Conservation (phyloP, 2,113 vertebrate genomes). For the Osmerus eperlanus region DNA sequence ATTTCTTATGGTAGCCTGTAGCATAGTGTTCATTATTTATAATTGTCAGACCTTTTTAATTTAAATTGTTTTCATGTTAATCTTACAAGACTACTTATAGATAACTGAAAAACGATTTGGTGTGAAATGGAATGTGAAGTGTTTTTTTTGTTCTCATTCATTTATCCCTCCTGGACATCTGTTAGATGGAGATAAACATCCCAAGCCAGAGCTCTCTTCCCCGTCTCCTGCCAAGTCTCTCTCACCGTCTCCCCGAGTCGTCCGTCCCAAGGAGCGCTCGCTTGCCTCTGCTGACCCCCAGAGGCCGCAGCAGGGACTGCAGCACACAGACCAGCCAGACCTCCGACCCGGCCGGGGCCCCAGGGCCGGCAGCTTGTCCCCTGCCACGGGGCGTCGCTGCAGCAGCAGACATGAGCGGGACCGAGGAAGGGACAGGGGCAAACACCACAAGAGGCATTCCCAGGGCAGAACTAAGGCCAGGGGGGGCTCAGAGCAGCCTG, state of each 20-base stretch:
- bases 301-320: constrained; percentile 64
- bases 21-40: not conserved
- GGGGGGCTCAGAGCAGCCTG: constrained; percentile 22
- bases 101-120: not conserved
- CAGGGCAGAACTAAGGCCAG: constrained; percentile 69
- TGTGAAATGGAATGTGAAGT: not conserved
- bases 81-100: not conserved
- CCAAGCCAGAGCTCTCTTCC: constrained; percentile 27
- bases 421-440: constrained; percentile 70
- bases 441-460: constrained; percentile 75
- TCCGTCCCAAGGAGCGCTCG: constrained; percentile 84
- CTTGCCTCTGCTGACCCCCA: constrained; percentile 48
- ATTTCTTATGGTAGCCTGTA: not conserved
- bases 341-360: constrained; percentile 47
- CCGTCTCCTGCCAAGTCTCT: constrained; percentile 48
- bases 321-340: constrained; percentile 41
- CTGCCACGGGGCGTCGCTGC: constrained; percentile 45
- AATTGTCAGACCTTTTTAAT: not conserved
- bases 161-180: constrained; percentile 23
- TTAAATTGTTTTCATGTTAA: not conserved
- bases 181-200: constrained; percentile 67
- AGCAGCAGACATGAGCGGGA: constrained; percentile 55
- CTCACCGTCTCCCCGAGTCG: constrained; percentile 71
- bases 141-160: not conserved
- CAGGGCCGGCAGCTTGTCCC: constrained; percentile 62